Evolutionary conservation across 2,113 vertebrate genomes (phyloP), one percentile per base, ranked within the genome.

Genomic region (Mesitornis unicolor): DNA sequence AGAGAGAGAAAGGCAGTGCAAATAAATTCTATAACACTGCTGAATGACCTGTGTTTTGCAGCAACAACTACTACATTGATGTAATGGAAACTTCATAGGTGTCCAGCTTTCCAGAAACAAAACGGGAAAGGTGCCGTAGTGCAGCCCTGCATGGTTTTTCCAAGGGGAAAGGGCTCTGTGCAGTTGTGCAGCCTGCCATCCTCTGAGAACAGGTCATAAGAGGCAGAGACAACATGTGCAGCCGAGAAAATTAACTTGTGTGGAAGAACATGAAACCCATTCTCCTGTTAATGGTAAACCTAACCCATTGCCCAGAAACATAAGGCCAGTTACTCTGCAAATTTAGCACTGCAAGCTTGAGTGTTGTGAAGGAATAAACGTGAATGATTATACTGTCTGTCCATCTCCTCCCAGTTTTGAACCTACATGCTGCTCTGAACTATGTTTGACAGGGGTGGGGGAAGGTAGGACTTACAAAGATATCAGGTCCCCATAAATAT

Each of bases 81-180:
- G 96, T 95, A 90, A 97, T 97, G 95, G 94, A 98, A 98, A 98
- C 82, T 95, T 92, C 86, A 85, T 87, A 86, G 82, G 87, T 91
- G 75, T 81, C 83, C 84, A 43, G 54, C 43, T 89, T 80, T 87
- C 76, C 86, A 88, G 70, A 87, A 94, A 70, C n/a, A 82, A 33
- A 73, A 29, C 8, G 95, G 93, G 78, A 67, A 26, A 42, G 88
- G 59, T 11, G 38, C 83, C 89, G 78, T 70, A 29, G 21, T 5
- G 7, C 43, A 82, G 65, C 22, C 47, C 61, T 13, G 2, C 28
- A 0, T 26, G 10, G 12, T 93, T 12, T 86, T 90, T 77, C 65
- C 56, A 79, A 83, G 85, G 80, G 21, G 31, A 83, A 95, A 48
- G 43, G 48, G 67, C 31, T 78, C 69, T 10, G 38, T 10, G 6